Base-by-base conservation (phyloP, 2,888 invertebrate species). In the Ganaspis brasiliensis region DNA sequence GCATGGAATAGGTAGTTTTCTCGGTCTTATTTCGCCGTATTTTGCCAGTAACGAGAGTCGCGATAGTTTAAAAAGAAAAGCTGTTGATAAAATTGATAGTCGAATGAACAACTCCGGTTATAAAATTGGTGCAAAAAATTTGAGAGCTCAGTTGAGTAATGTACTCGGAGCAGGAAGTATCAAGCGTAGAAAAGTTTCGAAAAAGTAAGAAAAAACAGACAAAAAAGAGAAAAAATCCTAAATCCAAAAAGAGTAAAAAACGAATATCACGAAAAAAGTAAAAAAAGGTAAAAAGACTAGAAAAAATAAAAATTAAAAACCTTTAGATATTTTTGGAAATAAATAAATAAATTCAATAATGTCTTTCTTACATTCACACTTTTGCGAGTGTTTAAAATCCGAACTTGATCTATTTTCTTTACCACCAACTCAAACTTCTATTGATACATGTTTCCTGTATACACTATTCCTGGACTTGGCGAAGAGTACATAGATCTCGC, bases 401-500 rank as follows among this genome's bases (percentile, higher is more conserved):
- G 45, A 45, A n/a, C 45, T 86, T 1, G 84, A 85, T 45, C 72
- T 86, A 6, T 86, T 86, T 73, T 75, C 78, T 1, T 19, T 87
- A 61, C 85, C 86, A 0, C 81, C 84, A 9, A 85, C 84, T 14
- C 84, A 85, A 75, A 83, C 81, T 0, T 76, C 81, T 9, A 83
- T 87, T 8, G 84, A 85, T n/a, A 75, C 63, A 40, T 5, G 80
- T 80, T 0, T 67, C 81, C 4, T 85, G 79, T 78, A 72, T 86
- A 0, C 81, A 85, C 21, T 87, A 35, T 86, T 10, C 82, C 83
- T 0, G 83, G 83, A 1, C 59, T 74, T 52, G 77, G 83, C 5
- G 86, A 86, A 31, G 84, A 86, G 55, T 86, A 86, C 59, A 37
- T 84, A 1, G 83, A 87, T 75, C 55, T 83, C 9, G 76, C 83